phyloP scores from a whole-genome alignment of 2,113 vertebrate genomes.

The Indri indri region DNA sequence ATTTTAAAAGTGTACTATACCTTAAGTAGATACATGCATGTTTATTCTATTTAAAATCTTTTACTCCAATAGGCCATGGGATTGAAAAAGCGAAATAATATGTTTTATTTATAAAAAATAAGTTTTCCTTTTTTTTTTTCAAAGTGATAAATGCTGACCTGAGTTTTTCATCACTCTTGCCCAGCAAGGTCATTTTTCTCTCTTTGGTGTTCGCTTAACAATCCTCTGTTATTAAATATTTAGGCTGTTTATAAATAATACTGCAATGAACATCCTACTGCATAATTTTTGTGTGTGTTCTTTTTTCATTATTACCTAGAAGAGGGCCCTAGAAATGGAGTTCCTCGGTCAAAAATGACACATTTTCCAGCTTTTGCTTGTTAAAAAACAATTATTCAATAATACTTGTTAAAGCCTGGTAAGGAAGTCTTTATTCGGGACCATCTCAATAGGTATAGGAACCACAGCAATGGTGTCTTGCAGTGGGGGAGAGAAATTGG shows the following conservation, averaged over 20 bases:
- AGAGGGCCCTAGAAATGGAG: neutral
- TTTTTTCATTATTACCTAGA: neutral
- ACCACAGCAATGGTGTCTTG: neutral
- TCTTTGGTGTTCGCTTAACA: neutral
- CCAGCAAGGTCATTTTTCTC: neutral
- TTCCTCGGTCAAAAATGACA: neutral
- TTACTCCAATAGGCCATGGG: neutral
- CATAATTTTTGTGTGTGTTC: neutral
- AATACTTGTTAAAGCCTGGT: neutral
- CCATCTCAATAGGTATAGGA: neutral
- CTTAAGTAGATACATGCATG: neutral
- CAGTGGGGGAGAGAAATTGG: neutral
- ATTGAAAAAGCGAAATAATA: slow-evolving; percentile 21
- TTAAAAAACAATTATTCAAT: neutral
- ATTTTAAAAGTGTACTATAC: neutral
- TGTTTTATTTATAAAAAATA: slow-evolving; percentile 3
- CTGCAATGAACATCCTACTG: neutral
- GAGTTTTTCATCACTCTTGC: neutral
- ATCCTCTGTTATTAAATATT: neutral
- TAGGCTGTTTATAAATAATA: neutral
- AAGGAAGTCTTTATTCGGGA: neutral
- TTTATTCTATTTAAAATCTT: slow-evolving; percentile 25
- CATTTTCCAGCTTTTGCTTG: neutral
- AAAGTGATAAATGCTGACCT: neutral
- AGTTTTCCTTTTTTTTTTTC: neutral